These are phyloP conservation scores for Limnephilus lunatus DNA, from an alignment of 2,888 invertebrate genomes.

Conservation along the genomic window DNA sequence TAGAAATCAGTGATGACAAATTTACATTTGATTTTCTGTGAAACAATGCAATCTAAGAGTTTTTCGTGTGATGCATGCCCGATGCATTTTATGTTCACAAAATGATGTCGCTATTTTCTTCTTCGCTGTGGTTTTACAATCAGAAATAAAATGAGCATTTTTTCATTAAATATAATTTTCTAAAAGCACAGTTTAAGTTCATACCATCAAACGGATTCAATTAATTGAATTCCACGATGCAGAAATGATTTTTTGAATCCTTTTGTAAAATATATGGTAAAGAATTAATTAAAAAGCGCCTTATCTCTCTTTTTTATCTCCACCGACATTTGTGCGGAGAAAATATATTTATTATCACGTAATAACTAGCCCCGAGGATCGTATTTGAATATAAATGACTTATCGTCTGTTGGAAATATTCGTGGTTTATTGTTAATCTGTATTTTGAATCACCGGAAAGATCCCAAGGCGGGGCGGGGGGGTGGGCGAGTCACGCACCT, in stretches of 20 bases:
- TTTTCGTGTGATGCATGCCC: no score
- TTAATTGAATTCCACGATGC: background rate
- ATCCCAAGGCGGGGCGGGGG: conserved; percentile 28
- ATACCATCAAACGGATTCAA: background rate
- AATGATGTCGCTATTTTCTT: no score
- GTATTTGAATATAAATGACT: conserved; percentile 38
- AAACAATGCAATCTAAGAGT: no score
- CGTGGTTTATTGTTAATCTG: conserved; percentile 43
- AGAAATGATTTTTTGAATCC: background rate
- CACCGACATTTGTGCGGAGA: conserved; percentile 5
- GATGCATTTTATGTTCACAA: background rate
- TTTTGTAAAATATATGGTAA: background rate
- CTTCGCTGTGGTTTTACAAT: no score
- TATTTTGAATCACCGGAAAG: conserved; percentile 29
- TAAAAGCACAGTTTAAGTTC: background rate
- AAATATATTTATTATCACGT: conserved; percentile 36
- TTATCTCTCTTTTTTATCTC: background rate
- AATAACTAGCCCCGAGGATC: conserved; percentile 5
- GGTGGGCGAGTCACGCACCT: conserved; percentile 68
- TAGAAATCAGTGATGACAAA: no score
- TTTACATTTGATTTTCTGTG: no score
- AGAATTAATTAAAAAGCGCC: background rate
- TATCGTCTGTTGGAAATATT: conserved; percentile 39
- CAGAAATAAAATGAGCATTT: background rate
- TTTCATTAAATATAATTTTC: background rate